phyloP scores from a whole-genome alignment of 2,888 invertebrate genomes.

The Apamea monoglypha region DNA sequence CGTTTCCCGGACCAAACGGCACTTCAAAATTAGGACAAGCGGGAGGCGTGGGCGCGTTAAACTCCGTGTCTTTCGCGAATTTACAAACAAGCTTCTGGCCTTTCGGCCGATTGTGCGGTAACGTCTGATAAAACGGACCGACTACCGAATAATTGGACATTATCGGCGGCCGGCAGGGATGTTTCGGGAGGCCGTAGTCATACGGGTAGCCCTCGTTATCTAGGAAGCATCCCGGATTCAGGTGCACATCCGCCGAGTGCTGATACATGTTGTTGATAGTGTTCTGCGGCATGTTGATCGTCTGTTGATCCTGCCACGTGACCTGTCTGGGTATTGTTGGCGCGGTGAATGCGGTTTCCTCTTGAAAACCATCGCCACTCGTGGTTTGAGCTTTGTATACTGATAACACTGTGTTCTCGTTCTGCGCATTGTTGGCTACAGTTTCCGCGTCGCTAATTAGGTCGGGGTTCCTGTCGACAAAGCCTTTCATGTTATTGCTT shows the following conservation, averaged over 20 bases:
- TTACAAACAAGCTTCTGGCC: slow-evolving; percentile 88
- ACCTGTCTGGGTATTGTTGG: slow-evolving; percentile 88
- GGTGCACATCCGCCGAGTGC: slow-evolving; percentile 93
- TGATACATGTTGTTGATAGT: slow-evolving; percentile 89
- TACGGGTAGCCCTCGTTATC: slow-evolving; percentile 95
- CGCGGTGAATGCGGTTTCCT: slow-evolving; percentile 85
- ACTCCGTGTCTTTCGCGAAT: slow-evolving; percentile 88
- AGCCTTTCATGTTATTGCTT: slow-evolving; percentile 88
- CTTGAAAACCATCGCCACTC: slow-evolving; percentile 83
- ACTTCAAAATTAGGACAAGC: slow-evolving; percentile 85
- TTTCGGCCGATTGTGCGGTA: slow-evolving; percentile 93
- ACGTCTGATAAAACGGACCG: slow-evolving; percentile 93
- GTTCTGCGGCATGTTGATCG: slow-evolving; percentile 89
- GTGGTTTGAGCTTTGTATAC: slow-evolving; percentile 85
- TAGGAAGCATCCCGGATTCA: slow-evolving; percentile 94
- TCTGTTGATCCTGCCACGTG: slow-evolving; percentile 90
- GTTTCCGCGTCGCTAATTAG: slow-evolving; percentile 94
- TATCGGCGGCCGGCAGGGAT: slow-evolving; percentile 87
- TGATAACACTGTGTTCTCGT: slow-evolving; percentile 86
- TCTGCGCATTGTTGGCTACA: slow-evolving; percentile 87
- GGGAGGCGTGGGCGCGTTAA: slow-evolving; percentile 80
- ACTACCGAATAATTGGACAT: slow-evolving; percentile 86
- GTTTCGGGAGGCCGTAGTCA: slow-evolving; percentile 94
- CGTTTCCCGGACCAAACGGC: slow-evolving; percentile 87
- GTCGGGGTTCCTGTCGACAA: slow-evolving; percentile 94